Evolutionary conservation across 2,888 invertebrate species (phyloP).

Genomic region (Adelognathus sp.): DNA sequence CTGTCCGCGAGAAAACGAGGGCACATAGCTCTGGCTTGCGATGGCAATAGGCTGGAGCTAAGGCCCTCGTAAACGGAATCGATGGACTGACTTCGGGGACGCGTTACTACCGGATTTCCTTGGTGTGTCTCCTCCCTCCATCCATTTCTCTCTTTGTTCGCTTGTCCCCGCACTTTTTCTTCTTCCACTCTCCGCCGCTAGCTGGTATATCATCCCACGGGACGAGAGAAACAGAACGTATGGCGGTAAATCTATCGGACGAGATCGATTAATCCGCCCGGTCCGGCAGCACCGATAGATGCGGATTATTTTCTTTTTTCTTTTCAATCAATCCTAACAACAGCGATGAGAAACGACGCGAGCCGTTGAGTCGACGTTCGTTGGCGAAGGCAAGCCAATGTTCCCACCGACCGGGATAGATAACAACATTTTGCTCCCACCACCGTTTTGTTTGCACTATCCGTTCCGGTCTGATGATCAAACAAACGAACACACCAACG

Average conservation of each 20-base stretch:
- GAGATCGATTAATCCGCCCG: slow-evolving; percentile 48
- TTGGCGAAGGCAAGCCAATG: neutral
- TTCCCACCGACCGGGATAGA: neutral
- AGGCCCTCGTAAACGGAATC: slow-evolving; percentile 45
- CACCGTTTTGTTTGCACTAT: neutral
- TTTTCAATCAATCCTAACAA: slow-evolving; percentile 18
- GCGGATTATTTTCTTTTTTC: slow-evolving; percentile 48
- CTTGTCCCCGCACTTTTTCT: neutral
- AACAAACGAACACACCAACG: neutral
- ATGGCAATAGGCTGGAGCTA: slow-evolving; percentile 25
- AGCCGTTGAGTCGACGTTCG: neutral
- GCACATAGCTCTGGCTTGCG: slow-evolving; percentile 13
- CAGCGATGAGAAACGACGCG: neutral
- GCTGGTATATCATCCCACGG: neutral
- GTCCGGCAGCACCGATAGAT: neutral
- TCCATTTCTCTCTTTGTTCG: neutral
- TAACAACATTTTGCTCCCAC: neutral
- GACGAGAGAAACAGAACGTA: slow-evolving; percentile 23
- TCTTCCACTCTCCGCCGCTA: neutral
- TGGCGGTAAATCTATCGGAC: slow-evolving; percentile 55
- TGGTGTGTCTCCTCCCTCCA: neutral
- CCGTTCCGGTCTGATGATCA: neutral
- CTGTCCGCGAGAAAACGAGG: slow-evolving; percentile 43
- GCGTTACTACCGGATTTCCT: slow-evolving; percentile 24
- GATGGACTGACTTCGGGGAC: slow-evolving; percentile 52